Conservation (phyloP, 2,797 vertebrate species). For the Pelochelys cantorii region DNA sequence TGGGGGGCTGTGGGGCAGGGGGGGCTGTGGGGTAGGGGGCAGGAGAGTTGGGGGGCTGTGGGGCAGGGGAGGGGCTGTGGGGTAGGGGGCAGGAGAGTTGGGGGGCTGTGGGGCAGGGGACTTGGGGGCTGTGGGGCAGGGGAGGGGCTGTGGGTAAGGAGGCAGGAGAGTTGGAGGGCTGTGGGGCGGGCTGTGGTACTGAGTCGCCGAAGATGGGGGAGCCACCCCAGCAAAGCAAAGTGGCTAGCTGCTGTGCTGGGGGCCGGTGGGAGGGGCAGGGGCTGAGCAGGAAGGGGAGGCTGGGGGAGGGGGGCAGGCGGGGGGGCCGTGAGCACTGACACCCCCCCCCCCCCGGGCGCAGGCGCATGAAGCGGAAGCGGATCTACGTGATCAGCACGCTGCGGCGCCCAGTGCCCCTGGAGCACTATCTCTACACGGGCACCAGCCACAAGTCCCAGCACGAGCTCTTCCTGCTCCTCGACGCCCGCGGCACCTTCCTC, state of each 20-base stretch:
- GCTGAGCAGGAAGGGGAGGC: neutral
- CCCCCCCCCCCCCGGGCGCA: slow-evolving; percentile 42
- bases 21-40: no score
- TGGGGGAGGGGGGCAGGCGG: neutral
- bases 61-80: no score
- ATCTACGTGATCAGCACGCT: slow-evolving; percentile 94
- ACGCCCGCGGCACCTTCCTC: slow-evolving; percentile 87
- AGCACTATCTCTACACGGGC: slow-evolving; percentile 92
- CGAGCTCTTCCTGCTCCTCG: slow-evolving; percentile 90
- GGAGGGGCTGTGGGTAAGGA: neutral
- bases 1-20: no score
- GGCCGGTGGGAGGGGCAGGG: neutral
- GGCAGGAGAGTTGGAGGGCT: neutral
- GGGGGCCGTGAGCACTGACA: neutral
- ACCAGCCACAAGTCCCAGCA: slow-evolving; percentile 94
- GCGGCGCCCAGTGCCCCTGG: slow-evolving; percentile 90
- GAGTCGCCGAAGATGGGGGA: no score
- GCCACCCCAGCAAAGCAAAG: no score
- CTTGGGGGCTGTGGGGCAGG: neutral
- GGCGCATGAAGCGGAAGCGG: slow-evolving; percentile 90
- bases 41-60: no score
- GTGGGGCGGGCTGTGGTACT: neutral
- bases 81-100: no score
- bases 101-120: no score
- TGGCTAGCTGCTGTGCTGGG: neutral